Conservation (phyloP, 2,113 vertebrate species). For the Cyanoderma ruficeps region DNA sequence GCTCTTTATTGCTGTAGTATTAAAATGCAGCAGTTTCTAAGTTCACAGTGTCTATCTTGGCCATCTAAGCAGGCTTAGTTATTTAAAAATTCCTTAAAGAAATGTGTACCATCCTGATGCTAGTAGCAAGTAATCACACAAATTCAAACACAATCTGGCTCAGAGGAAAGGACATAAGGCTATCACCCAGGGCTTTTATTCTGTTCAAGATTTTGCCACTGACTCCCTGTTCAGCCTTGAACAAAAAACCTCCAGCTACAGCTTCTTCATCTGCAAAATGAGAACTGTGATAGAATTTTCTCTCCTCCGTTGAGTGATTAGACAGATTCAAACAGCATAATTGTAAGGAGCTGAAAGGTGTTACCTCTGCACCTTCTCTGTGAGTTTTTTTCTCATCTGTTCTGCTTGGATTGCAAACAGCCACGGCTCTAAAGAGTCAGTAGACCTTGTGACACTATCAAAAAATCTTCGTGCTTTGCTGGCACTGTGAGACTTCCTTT, state of each 20-base stretch:
- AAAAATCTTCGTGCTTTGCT: conserved; percentile 89
- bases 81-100: background rate
- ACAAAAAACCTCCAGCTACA: background rate
- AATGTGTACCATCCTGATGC: background rate
- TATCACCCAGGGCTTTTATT: background rate
- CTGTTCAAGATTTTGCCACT: background rate
- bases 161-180: background rate
- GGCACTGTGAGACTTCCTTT: conserved; percentile 85
- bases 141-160: background rate
- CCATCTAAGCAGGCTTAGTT: background rate
- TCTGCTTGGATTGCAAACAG: conserved; percentile 91
- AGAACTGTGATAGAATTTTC: background rate
- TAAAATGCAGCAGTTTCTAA: background rate
- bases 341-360: background rate
- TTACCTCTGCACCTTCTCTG: conserved; percentile 87
- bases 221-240: background rate
- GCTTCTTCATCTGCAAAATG: background rate
- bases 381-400: conserved; percentile 85
- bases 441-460: conserved; percentile 75
- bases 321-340: background rate
- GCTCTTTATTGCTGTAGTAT: background rate
- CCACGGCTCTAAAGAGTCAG: conserved; percentile 80
- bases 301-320: background rate
- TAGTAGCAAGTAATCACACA: background rate
- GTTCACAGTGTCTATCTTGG: background rate